phyloP scores from a whole-genome alignment of 2,113 vertebrate genomes.

The Cathartes aura region DNA sequence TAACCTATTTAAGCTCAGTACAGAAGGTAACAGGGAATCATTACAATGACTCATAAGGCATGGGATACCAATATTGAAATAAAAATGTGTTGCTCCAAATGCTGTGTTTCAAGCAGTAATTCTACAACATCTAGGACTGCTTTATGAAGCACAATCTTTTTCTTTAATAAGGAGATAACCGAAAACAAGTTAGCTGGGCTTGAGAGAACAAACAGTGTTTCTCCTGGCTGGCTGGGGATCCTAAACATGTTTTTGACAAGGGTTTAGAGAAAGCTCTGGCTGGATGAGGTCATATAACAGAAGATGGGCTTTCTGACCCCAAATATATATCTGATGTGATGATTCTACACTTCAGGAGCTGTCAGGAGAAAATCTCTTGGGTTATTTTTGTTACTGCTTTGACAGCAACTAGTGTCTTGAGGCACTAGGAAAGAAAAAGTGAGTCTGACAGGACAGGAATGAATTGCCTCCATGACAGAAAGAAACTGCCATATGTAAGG shows the following conservation, averaged over 20 bases:
- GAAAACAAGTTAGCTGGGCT: not conserved
- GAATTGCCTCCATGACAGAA: constrained; percentile 31
- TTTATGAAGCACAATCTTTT: constrained; percentile 27
- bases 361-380: constrained; percentile 58
- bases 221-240: not conserved
- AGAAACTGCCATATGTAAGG: not conserved
- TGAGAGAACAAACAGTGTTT: not conserved
- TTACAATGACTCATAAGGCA: not conserved
- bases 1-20: not conserved
- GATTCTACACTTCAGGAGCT: constrained; percentile 12
- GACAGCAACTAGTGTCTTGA: constrained; percentile 57
- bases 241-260: not conserved
- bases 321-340: constrained; percentile 22
- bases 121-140: not conserved
- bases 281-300: not conserved
- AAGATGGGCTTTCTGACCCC: not conserved
- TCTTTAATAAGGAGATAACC: constrained; percentile 15
- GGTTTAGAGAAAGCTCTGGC: not conserved
- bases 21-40: not conserved
- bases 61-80: not conserved
- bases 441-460: constrained; percentile 47
- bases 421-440: constrained; percentile 13
- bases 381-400: constrained; percentile 59
- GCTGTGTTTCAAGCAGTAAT: not conserved
- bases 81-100: not conserved